Conservation (phyloP, 2,113 vertebrate genomes). For the Alligator sinensis region DNA sequence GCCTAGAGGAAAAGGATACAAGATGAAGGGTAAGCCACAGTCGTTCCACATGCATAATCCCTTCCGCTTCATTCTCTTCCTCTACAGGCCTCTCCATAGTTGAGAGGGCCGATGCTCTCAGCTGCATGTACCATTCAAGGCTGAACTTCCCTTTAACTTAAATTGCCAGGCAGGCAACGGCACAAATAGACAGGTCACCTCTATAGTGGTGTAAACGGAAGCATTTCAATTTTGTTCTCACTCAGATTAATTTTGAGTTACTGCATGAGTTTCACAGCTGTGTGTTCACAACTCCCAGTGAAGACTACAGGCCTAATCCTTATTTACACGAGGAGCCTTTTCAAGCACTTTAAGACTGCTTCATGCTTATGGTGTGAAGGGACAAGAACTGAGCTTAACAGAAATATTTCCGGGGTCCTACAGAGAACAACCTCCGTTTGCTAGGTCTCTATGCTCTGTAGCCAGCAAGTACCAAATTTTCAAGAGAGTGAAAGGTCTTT, state of each 20-base stretch:
- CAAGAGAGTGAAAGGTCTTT: not conserved
- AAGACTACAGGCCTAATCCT: not conserved
- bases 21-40: not conserved
- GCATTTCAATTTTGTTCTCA: not conserved
- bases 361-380: not conserved
- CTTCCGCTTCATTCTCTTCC: not conserved
- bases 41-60: not conserved
- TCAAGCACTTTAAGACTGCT: not conserved
- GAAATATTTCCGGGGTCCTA: not conserved
- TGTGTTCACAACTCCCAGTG: not conserved
- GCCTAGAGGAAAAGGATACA: constrained; percentile 80
- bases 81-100: not conserved
- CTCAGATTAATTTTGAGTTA: not conserved
- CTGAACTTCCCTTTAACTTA: not conserved
- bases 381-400: not conserved
- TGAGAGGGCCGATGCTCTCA: not conserved
- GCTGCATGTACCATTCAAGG: not conserved
- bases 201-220: not conserved
- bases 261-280: not conserved
- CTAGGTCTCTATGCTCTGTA: not conserved
- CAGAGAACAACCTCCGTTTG: not conserved
- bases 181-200: not conserved
- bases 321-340: not conserved
- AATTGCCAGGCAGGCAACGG: not conserved
- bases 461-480: not conserved